These are phyloP conservation scores for Malurus leucopterus DNA, from an alignment of 2,797 vertebrate genomes.

Conservation along the genomic window DNA sequence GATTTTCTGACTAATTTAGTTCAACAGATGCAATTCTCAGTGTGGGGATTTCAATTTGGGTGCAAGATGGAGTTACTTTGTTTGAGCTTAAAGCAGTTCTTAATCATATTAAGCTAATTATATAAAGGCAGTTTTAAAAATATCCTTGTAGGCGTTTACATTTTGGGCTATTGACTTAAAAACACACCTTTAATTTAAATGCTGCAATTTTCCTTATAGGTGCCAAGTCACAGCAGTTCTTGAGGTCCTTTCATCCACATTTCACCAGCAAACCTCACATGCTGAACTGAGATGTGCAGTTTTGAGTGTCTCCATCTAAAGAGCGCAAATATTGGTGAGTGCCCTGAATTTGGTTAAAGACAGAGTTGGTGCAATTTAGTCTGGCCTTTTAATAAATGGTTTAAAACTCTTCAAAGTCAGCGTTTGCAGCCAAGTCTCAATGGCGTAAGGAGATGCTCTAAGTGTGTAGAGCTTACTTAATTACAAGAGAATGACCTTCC, in stretches of 20 bases:
- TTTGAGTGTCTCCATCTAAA: background rate
- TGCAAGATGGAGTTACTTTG: constrained; percentile 47
- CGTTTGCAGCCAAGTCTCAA: background rate
- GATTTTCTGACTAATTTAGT: constrained; percentile 53
- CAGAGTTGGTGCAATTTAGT: background rate
- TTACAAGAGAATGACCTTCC: background rate
- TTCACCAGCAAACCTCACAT: background rate
- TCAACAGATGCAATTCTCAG: constrained; percentile 40
- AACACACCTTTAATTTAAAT: constrained; percentile 17
- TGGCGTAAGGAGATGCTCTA: background rate
- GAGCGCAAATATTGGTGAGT: background rate
- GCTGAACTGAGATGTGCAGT: background rate
- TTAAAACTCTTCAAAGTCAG: background rate
- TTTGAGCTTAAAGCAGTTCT: constrained; percentile 48
- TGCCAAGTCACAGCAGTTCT: background rate
- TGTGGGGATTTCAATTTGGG: constrained; percentile 44
- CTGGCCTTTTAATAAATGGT: background rate
- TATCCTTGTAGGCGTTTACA: constrained; percentile 22
- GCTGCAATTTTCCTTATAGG: background rate
- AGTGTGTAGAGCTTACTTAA: accelerated
- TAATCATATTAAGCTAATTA: constrained; percentile 58
- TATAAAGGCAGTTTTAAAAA: constrained; percentile 46
- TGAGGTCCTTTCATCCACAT: background rate
- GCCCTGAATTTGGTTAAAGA: background rate
- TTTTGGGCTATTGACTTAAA: constrained; percentile 11